Evolutionary conservation across 2,113 vertebrate genomes (phyloP).

Genomic region (Hymenochirus boettgeri): DNA sequence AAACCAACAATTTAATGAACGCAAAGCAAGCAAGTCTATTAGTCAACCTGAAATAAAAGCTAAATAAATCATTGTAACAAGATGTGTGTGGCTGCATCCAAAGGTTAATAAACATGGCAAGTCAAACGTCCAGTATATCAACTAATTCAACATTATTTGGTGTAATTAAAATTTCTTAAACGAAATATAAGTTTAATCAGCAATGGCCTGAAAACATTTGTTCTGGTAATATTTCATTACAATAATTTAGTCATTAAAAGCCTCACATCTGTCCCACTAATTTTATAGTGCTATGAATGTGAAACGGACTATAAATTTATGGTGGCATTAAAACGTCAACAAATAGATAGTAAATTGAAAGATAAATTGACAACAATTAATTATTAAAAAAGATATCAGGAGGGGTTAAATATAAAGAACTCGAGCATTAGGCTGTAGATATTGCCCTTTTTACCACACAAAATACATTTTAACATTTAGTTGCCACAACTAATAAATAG

Average conservation of each 20-base stretch:
- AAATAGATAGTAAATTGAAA: background rate
- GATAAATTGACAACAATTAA: too few species aligned
- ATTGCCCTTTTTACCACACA: too few species aligned
- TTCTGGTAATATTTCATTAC: background rate
- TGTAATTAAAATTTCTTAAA: constrained; percentile 7
- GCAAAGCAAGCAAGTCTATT: background rate
- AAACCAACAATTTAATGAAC: constrained; percentile 4
- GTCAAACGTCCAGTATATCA: constrained; percentile 13
- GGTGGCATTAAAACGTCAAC: background rate
- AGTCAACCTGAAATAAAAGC: constrained; percentile 8
- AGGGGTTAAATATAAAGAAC: too few species aligned
- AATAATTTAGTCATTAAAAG: background rate
- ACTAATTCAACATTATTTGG: constrained; percentile 27
- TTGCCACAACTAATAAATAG: too few species aligned
- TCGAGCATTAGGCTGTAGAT: too few species aligned
- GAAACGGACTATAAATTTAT: background rate
- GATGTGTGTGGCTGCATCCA: constrained; percentile 7
- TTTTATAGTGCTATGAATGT: background rate
- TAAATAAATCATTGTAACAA: constrained; percentile 19
- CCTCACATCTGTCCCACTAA: background rate
- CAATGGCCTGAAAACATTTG: background rate
- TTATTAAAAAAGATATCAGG: too few species aligned
- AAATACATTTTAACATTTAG: too few species aligned
- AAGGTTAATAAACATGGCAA: constrained; percentile 13
- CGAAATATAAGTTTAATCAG: background rate